Percentiles rank a stretch among this genome's conserved stretches.
Conservation (phyloP, 1,140 invertebrate species). For the Goniozus legneri region DNA sequence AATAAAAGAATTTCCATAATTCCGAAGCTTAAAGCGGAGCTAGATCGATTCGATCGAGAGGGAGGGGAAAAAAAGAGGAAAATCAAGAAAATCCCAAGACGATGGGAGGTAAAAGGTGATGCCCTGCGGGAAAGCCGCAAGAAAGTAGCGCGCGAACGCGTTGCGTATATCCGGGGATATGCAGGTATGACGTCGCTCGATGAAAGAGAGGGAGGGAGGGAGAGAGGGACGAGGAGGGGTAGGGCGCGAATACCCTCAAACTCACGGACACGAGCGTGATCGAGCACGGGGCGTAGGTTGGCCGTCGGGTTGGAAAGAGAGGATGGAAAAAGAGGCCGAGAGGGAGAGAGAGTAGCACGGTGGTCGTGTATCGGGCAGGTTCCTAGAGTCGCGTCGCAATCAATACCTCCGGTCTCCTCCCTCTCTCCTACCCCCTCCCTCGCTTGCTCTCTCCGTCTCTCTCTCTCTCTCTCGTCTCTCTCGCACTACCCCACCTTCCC, state of each 20-base stretch:
- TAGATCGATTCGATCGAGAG: too few relatives aligned
- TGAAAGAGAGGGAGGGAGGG: too few relatives aligned
- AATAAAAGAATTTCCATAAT: too few relatives aligned
- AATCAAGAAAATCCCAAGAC: too few relatives aligned
- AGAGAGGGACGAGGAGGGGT: too few relatives aligned
- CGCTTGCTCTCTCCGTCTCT: constrained; percentile 13
- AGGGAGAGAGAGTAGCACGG: too few relatives aligned
- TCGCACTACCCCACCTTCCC: constrained; percentile 1
- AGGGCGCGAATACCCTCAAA: neutral
- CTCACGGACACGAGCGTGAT: neutral
- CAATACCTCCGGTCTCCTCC: constrained; percentile 34
- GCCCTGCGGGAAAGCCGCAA: too few relatives aligned
- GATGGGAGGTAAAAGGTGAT: too few relatives aligned
- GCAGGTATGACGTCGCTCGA: neutral
- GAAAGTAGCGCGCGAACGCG: too few relatives aligned
- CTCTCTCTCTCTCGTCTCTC: neutral
- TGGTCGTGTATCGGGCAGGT: constrained; percentile 19
- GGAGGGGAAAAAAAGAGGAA: too few relatives aligned
- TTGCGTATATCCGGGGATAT: neutral
- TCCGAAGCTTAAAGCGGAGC: too few relatives aligned
- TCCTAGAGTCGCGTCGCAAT: constrained; percentile 44
- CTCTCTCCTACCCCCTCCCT: constrained; percentile 19
- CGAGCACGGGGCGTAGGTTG: neutral
- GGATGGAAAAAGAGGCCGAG: too few relatives aligned
- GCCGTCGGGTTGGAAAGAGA: neutral